phyloP scores from a whole-genome alignment of 1,140 invertebrate species.

The Melanaphis sacchari region DNA sequence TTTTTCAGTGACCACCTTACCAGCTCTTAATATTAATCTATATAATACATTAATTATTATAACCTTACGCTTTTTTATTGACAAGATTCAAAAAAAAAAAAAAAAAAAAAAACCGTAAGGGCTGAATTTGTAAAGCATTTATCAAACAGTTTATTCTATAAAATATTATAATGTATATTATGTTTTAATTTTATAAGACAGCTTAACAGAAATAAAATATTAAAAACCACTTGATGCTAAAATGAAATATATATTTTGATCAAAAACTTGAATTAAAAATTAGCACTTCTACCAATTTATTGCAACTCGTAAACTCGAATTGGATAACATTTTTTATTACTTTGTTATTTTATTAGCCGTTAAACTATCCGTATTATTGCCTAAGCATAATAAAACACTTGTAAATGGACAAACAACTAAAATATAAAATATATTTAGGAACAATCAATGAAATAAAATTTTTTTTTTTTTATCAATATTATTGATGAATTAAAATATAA shows the following conservation, averaged over 20 bases:
- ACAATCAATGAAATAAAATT: neutral
- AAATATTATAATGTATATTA: neutral
- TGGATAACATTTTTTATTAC: conserved; percentile 23
- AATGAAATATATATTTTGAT: neutral
- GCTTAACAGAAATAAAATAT: neutral
- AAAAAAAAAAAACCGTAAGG: neutral
- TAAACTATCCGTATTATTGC: neutral
- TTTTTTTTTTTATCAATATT: neutral
- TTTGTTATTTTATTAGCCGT: neutral
- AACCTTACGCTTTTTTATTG: too few species aligned
- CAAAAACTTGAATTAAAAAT: conserved; percentile 5
- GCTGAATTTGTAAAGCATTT: neutral
- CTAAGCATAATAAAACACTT: neutral
- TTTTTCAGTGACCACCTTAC: too few species aligned
- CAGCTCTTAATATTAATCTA: too few species aligned
- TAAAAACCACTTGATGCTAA: neutral
- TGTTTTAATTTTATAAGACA: neutral
- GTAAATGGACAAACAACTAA: neutral
- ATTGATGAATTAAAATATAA: neutral
- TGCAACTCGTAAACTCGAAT: neutral
- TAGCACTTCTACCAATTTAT: neutral
- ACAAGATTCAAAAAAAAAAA: neutral
- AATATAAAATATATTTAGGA: conserved; percentile 14
- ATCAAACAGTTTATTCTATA: neutral
- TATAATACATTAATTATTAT: too few species aligned